Percentiles rank a stretch among this genome's conserved stretches.
phyloP scores from a whole-genome alignment of 2,797 vertebrate genomes.

The Carcharodon carcharias region DNA sequence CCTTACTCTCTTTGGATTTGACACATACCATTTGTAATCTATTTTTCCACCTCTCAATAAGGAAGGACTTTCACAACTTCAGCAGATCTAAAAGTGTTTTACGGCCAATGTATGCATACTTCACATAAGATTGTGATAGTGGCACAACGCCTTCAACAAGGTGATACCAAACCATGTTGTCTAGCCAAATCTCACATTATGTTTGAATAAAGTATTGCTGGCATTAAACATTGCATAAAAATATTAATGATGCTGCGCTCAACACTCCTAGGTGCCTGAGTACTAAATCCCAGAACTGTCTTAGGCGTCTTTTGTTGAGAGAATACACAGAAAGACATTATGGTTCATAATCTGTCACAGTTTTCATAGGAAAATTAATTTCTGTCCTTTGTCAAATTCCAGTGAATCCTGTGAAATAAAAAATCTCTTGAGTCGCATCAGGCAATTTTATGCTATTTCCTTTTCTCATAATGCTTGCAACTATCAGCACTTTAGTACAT shows the following conservation, averaged over 20 bases:
- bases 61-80: background rate
- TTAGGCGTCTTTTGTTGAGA: background rate
- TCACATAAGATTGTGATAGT: background rate
- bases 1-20: background rate
- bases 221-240: background rate
- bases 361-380: background rate
- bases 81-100: background rate
- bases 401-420: background rate
- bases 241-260: background rate
- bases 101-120: background rate
- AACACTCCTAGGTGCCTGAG: background rate
- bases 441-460: background rate
- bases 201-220: background rate
- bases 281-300: background rate
- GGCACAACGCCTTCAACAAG: background rate
- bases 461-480: background rate
- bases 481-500: background rate
- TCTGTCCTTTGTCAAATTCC: background rate
- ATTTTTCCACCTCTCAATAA: background rate
- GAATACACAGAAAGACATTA: background rate
- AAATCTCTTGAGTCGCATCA: background rate
- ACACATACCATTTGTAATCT: background rate
- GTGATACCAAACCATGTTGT: background rate
- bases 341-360: background rate
- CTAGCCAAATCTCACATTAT: background rate